A percentile compares a stretch with the other conserved stretches of the same genome.
Conservation (phyloP, 2,113 vertebrate species). For the Hystrix brachyura region DNA sequence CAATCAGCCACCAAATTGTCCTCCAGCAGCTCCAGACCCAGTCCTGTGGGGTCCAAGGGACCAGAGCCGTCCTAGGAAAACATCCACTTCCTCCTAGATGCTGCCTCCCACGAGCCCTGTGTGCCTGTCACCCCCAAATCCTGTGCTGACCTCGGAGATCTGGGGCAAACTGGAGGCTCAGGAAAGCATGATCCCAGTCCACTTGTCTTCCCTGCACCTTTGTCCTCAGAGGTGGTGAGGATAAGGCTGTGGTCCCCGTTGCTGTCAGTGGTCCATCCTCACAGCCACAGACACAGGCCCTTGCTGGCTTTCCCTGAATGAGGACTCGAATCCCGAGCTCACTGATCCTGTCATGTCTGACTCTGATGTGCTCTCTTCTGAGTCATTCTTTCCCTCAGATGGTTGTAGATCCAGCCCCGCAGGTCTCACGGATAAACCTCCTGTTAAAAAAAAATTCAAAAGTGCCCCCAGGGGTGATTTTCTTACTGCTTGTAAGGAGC, state of each 20-base stretch:
- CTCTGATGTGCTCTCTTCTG: background rate
- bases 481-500: background rate
- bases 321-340: background rate
- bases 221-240: background rate
- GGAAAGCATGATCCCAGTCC: background rate
- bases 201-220: background rate
- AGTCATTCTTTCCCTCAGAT: background rate
- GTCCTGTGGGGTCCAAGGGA: background rate
- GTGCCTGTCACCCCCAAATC: background rate
- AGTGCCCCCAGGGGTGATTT: background rate
- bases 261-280: no score
- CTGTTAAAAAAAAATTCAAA: background rate
- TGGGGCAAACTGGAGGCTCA: background rate
- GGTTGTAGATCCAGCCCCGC: background rate
- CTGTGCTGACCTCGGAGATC: background rate
- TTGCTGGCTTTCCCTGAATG: no score
- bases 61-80: background rate
- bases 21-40: background rate
- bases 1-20: background rate
- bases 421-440: background rate
- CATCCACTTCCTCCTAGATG: background rate
- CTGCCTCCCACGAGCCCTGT: background rate
- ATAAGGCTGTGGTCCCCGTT: no score
- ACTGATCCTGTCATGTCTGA: background rate
- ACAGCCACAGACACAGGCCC: no score